A percentile compares a stretch with the other conserved stretches of the same genome.
These are phyloP conservation scores for Ctenomys sociabilis DNA, from an alignment of 2,113 vertebrate genomes.

Conservation along the genomic window DNA sequence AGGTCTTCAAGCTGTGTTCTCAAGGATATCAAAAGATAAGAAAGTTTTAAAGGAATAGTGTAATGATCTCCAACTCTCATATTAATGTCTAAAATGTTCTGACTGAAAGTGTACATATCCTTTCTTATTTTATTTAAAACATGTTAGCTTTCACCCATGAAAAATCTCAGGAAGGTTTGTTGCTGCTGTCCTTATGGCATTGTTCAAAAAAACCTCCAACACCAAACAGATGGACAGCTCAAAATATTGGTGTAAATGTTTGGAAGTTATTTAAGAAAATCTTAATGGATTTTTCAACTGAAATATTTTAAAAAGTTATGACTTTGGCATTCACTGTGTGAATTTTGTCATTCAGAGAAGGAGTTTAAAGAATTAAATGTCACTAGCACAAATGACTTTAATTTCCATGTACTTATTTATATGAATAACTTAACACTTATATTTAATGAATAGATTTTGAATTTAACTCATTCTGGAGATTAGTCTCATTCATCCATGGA, in stretches of 20 bases:
- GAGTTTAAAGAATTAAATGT: slow-evolving; percentile 53
- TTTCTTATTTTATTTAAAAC: neutral
- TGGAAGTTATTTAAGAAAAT: slow-evolving; percentile 58
- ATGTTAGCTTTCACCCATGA: neutral
- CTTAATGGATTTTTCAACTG: slow-evolving; percentile 54
- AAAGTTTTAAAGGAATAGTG: neutral
- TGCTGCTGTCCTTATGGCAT: neutral
- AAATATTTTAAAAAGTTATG: slow-evolving; percentile 58
- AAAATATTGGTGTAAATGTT: neutral
- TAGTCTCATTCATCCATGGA: neutral
- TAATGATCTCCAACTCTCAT: neutral
- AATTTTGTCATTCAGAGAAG: slow-evolving; percentile 53
- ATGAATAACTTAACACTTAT: slow-evolving; percentile 38
- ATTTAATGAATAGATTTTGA: slow-evolving; percentile 35
- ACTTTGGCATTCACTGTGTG: neutral
- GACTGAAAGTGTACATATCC: neutral
- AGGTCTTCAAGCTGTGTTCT: neutral
- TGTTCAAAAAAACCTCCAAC: neutral
- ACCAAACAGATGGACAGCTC: neutral
- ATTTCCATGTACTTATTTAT: slow-evolving; percentile 49
- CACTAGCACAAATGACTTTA: neutral
- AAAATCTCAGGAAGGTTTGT: neutral
- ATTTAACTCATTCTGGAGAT: neutral
- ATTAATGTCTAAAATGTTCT: neutral
- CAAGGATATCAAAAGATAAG: neutral